Evolutionary conservation across 2,113 vertebrate species (phyloP).

Genomic region (Bujurquina vittata): DNA sequence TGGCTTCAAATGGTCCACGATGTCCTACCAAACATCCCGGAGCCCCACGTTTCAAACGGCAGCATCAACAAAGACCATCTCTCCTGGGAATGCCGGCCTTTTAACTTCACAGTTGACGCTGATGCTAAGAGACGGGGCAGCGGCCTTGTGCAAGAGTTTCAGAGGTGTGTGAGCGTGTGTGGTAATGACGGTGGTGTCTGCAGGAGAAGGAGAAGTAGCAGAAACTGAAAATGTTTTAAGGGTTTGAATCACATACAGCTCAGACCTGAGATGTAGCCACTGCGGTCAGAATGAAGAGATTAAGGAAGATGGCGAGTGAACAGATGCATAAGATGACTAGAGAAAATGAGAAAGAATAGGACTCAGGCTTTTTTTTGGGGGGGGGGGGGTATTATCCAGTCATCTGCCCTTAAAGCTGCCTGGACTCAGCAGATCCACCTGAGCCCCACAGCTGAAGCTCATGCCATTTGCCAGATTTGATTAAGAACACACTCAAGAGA

Average conservation of each 20-base stretch:
- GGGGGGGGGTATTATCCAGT: background rate
- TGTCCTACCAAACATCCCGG: background rate
- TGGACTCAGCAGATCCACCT: slow-evolving; percentile 44
- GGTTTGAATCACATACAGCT: background rate
- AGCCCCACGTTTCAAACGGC: slow-evolving; percentile 20
- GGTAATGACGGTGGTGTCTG: background rate
- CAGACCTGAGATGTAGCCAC: background rate
- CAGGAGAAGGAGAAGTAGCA: background rate
- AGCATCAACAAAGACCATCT: slow-evolving; percentile 14
- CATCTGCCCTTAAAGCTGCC: slow-evolving; percentile 1
- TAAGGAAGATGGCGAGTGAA: background rate
- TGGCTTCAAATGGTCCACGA: background rate
- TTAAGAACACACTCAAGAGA: slow-evolving; percentile 23
- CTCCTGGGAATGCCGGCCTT: slow-evolving; percentile 34
- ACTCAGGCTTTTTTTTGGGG: background rate
- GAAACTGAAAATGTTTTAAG: background rate
- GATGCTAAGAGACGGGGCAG: slow-evolving; percentile 26
- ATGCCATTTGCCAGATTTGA: slow-evolving; percentile 45
- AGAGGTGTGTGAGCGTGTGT: background rate
- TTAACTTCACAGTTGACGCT: slow-evolving; percentile 35
- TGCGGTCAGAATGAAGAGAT: background rate
- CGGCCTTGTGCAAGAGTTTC: background rate
- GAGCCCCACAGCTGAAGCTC: slow-evolving; percentile 53
- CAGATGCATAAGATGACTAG: too few species aligned
- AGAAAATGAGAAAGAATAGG: background rate